phyloP scores from a whole-genome alignment of 2,797 vertebrate species.

The Somateria mollissima region DNA sequence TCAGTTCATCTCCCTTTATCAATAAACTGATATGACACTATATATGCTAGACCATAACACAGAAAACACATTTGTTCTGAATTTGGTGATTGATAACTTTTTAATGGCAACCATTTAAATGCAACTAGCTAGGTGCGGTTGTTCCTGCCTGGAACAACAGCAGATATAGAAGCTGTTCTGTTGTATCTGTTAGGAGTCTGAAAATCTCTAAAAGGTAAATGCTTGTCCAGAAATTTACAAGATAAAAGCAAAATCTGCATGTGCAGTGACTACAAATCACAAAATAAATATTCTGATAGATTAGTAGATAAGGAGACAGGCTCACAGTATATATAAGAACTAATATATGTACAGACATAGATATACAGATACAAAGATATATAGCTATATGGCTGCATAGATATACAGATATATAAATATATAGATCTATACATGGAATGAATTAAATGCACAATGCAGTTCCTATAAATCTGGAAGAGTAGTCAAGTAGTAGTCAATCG shows the following conservation, averaged over 20 bases:
- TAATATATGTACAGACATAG: neutral
- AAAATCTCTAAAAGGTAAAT: constrained; percentile 21
- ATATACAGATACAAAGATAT: neutral
- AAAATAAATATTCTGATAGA: neutral
- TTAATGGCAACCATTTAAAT: constrained; percentile 19
- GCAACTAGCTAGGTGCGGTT: neutral
- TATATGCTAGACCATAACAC: neutral
- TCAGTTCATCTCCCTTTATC: neutral
- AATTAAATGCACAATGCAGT: neutral
- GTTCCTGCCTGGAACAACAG: neutral
- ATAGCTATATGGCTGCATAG: neutral
- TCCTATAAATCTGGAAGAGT: neutral
- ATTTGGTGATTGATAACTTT: neutral
- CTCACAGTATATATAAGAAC: neutral
- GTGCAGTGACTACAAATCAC: neutral
- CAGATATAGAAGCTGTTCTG: neutral
- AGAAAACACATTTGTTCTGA: neutral
- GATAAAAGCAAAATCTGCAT: neutral
- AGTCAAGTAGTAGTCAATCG: neutral
- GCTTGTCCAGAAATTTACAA: neutral
- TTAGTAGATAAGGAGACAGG: neutral
- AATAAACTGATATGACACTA: neutral
- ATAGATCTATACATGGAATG: neutral
- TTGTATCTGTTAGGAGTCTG: neutral
- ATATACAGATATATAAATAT: neutral